A percentile compares a stretch with the other conserved stretches of the same genome.
phyloP scores from a whole-genome alignment of 2,888 invertebrate genomes.

The Halictus quadricinctus region DNA sequence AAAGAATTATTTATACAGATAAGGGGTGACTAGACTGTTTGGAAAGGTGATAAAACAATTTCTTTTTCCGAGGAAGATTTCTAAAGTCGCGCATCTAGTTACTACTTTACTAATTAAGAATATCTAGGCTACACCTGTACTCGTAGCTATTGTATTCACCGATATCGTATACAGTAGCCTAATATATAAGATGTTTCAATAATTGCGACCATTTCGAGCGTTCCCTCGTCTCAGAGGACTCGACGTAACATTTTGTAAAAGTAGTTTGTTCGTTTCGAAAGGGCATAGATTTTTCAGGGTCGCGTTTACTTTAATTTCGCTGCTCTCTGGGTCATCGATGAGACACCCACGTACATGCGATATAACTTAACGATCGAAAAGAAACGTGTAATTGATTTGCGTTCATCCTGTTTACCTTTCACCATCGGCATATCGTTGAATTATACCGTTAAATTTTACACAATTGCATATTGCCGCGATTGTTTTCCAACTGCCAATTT shows the following conservation, averaged over 20 bases:
- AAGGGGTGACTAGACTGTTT: constrained; percentile 10
- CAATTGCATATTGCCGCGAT: constrained; percentile 1
- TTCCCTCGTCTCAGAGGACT: background rate
- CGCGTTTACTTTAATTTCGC: background rate
- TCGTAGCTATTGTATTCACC: constrained; percentile 68
- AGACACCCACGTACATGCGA: constrained; percentile 38
- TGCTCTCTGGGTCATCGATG: background rate
- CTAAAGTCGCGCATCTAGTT: constrained; percentile 58
- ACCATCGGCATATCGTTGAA: background rate
- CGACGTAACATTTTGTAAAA: background rate
- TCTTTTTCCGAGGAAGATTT: constrained; percentile 37
- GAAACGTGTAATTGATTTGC: constrained; percentile 26
- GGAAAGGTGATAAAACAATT: constrained; percentile 18
- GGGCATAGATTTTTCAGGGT: background rate
- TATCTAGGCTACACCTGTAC: constrained; percentile 68
- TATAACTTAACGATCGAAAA: constrained; percentile 64
- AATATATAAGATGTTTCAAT: constrained; percentile 15
- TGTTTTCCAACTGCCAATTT: constrained; percentile 29
- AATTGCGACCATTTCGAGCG: constrained; percentile 17
- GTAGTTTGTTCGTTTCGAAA: background rate
- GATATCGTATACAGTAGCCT: constrained; percentile 60
- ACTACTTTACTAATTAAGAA: constrained; percentile 45
- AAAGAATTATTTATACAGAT: constrained; percentile 68
- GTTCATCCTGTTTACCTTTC: background rate
- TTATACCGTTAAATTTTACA: background rate